Evolutionary conservation across 2,888 invertebrate species (phyloP).

Genomic region (Polyommatus icarus): DNA sequence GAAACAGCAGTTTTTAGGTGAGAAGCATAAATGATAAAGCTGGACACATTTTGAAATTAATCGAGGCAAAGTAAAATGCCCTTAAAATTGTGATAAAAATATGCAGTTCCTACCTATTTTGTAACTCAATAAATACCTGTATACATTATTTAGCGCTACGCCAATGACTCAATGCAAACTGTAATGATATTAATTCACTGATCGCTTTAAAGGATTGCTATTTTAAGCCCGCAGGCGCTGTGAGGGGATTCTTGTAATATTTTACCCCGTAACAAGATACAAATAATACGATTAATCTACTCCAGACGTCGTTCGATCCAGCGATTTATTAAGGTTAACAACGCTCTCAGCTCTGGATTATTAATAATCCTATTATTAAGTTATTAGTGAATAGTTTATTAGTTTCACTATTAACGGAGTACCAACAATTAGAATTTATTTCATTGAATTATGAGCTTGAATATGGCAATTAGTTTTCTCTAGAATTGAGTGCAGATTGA

Average conservation of each 20-base stretch:
- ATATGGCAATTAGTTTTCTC: not conserved
- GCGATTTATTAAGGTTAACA: constrained; percentile 33
- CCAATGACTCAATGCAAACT: not conserved
- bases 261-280: constrained; percentile 20
- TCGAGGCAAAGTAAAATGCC: too few relatives aligned
- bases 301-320: constrained; percentile 29
- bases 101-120: too few relatives aligned
- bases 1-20: too few relatives aligned
- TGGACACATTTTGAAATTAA: too few relatives aligned
- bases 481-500: not conserved
- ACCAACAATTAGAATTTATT: not conserved
- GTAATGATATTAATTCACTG: not conserved
- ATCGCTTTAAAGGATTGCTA: constrained; percentile 17
- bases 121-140: too few relatives aligned
- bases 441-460: not conserved
- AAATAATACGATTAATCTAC: constrained; percentile 29
- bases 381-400: constrained; percentile 25
- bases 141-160: not conserved
- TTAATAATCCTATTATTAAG: constrained; percentile 29
- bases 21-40: too few relatives aligned
- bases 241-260: constrained; percentile 24
- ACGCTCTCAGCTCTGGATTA: constrained; percentile 31
- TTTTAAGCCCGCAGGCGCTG: constrained; percentile 20
- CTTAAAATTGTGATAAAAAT: too few relatives aligned
- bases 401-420: not conserved